Base-by-base conservation (phyloP, 2,888 invertebrate species). In the Lysandra coridon region DNA sequence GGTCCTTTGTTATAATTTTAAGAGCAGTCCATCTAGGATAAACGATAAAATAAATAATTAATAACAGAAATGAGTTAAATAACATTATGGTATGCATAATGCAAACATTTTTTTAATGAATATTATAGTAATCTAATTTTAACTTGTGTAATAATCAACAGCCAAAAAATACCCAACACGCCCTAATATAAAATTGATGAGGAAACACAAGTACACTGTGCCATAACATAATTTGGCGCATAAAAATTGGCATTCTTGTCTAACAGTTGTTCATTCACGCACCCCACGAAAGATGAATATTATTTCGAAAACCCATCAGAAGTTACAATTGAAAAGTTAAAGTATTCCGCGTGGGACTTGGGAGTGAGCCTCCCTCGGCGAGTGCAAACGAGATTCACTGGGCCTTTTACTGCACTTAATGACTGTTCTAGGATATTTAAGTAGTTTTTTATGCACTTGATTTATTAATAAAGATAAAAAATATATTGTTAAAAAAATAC, bases 281-380 rank as follows among this genome's bases (percentile, higher is more conserved):
- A 87, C 93, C 93, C 93, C 90, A 86, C 90, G 89, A 92, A 91
- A 88, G 88, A 87, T 92, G 92, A 94, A 94, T 94, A 94, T 94
- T 94, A 94, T 94, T 94, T 91, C 91, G 93, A 92, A 94, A 94
- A 94, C 92, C 94, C 94, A 94, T 94, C 94, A 94, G 92, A 94
- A 94, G 94, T 94, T 94, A 92, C 94, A 94, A 94, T 94, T 94
- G 94, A 94, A 94, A 94, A 94, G 94, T 94, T 94, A 94, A 94
- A 94, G 94, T 93, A 93, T 93, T 89, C 94, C 93, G 90, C 86
- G 88, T 86, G 93, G 92, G 91, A 90, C 86, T 88, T 86, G 93
- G 92, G 91, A 90, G 83, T 89, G 87, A 88, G 89, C 88, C 91
- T 89, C 92, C 92, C 87, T 83, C 90, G 84, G 90, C 90, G 90